Percentiles rank a stretch among this genome's conserved stretches.
Evolutionary conservation across 2,888 invertebrate species (phyloP).

Genomic region (Adelphocoris suturalis): DNA sequence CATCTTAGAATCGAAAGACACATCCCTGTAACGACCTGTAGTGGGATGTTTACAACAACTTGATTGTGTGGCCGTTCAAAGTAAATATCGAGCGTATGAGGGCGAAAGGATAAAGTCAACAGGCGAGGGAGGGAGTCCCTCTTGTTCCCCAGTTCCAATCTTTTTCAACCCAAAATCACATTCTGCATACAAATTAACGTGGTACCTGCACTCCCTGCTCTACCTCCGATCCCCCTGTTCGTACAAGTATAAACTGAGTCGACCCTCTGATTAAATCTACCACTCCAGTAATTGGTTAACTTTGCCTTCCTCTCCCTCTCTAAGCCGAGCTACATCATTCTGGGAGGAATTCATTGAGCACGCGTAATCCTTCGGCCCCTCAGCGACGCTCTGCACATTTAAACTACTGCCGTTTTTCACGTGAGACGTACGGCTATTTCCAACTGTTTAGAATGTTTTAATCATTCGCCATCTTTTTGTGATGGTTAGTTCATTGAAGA

Average conservation of each 20-base stretch:
- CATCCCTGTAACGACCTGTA: too few relatives aligned
- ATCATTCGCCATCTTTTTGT: too few relatives aligned
- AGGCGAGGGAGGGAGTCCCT: neutral
- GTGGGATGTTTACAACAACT: neutral
- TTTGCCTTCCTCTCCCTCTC: neutral
- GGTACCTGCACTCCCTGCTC: slow-evolving; percentile 12
- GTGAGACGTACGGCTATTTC: neutral
- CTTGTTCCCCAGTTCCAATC: neutral
- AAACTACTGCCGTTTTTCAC: neutral
- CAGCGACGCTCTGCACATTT: slow-evolving; percentile 15
- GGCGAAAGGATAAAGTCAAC: neutral
- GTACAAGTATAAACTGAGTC: slow-evolving; percentile 39
- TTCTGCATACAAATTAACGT: slow-evolving; percentile 62
- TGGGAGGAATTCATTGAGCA: slow-evolving; percentile 57
- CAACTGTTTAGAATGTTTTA: too few relatives aligned
- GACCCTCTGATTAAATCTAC: slow-evolving; percentile 62
- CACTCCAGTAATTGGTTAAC: slow-evolving; percentile 51
- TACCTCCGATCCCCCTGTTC: neutral
- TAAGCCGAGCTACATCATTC: slow-evolving; percentile 3
- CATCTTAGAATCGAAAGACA: too few relatives aligned
- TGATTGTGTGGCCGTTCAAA: neutral
- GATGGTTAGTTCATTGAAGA: too few relatives aligned
- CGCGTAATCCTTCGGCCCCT: slow-evolving; percentile 50
- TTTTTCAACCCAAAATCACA: slow-evolving; percentile 37
- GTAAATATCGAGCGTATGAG: neutral